Percentiles rank a stretch among this genome's conserved stretches.
Conservation (phyloP, 2,888 invertebrate species). For the Frankliniella intonsa region DNA sequence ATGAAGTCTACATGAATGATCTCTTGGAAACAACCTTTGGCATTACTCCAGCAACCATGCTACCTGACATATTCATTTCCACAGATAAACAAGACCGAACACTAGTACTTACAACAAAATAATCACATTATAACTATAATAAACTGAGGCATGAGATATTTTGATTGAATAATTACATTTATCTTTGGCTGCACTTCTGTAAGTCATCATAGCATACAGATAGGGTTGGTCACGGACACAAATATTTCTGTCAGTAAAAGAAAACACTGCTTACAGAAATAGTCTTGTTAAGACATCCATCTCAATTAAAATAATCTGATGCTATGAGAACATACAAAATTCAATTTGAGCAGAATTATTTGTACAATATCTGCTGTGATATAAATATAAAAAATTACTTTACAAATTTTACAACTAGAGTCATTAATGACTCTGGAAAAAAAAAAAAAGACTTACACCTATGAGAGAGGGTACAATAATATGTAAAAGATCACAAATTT, state of each 20-base stretch:
- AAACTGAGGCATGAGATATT: background rate
- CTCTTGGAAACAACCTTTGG: background rate
- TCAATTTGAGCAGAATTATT: background rate
- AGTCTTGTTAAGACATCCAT: background rate
- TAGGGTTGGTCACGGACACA: background rate
- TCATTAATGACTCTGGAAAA: background rate
- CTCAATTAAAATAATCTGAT: background rate
- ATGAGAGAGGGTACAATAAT: background rate
- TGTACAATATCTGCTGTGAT: background rate
- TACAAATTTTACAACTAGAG: background rate
- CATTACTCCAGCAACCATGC: background rate
- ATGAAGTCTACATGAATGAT: background rate
- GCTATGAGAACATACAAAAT: background rate
- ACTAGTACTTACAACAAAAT: background rate
- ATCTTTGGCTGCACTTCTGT: conserved; percentile 16
- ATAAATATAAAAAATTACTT: background rate
- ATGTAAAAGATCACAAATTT: background rate
- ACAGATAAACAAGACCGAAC: background rate
- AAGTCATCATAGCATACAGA: background rate
- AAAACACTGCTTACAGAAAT: background rate
- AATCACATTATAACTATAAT: background rate
- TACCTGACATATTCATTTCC: background rate
- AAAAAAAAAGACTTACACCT: background rate
- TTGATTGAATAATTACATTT: background rate
- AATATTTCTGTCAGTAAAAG: background rate